phyloP scores from a whole-genome alignment of 2,888 invertebrate genomes.

The Phaonia tiefii region DNA sequence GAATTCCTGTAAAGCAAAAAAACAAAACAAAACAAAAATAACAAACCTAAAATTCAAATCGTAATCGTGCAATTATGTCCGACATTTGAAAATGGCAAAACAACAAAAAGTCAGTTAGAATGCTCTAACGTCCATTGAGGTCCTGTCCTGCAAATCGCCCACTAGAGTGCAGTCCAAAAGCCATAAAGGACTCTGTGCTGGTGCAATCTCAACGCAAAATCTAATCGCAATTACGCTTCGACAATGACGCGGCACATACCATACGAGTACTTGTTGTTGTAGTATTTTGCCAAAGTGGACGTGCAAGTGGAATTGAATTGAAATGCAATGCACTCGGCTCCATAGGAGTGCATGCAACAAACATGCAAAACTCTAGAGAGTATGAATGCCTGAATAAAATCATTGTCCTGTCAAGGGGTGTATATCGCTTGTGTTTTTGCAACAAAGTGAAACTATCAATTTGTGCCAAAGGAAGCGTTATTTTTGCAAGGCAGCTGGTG shows the following conservation, averaged over 20 bases:
- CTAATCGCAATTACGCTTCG: constrained; percentile 74
- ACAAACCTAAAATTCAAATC: constrained; percentile 39
- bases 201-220: constrained; percentile 68
- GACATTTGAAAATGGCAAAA: constrained; percentile 49
- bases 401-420: too few species aligned
- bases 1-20: constrained; percentile 38
- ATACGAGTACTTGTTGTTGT: too few species aligned
- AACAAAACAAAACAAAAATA: constrained; percentile 39
- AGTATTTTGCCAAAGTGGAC: too few species aligned
- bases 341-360: too few species aligned
- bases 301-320: constrained; percentile 40
- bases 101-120: background rate
- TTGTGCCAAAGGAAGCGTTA: background rate
- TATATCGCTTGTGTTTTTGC: constrained; percentile 48
- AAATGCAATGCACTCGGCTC: constrained; percentile 35
- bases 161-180: background rate
- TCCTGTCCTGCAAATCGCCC: background rate
- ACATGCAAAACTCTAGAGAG: constrained; percentile 65
- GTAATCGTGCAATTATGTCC: constrained; percentile 60
- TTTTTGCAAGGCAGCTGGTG: constrained; percentile 37
- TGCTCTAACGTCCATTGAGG: background rate
- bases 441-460: constrained; percentile 32
- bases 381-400: background rate
- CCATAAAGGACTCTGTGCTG: background rate
- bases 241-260: constrained; percentile 47